phyloP scores from a whole-genome alignment of 2,888 invertebrate genomes.

The Calameuta idolon region DNA sequence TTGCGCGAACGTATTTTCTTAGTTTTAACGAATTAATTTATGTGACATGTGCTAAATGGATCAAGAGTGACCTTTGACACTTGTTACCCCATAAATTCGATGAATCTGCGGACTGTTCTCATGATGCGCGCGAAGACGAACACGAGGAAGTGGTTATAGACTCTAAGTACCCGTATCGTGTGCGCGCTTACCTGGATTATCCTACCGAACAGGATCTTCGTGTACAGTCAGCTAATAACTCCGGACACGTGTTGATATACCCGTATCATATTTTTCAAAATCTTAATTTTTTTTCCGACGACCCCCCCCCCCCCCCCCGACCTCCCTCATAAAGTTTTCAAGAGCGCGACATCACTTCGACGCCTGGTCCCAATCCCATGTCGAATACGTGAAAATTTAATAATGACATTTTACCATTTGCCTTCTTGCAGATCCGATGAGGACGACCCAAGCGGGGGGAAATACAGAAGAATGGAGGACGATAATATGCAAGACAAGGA shows the following conservation, averaged over 20 bases:
- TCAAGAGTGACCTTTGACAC: background rate
- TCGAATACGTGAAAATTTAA: background rate
- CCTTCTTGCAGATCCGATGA: conserved; percentile 80
- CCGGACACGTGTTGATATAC: background rate
- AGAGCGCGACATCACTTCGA: background rate
- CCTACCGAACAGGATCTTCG: background rate
- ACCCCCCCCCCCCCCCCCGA: background rate
- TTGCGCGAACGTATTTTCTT: too few relatives aligned
- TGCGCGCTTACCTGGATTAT: background rate
- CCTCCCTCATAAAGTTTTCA: background rate
- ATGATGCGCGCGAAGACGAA: background rate
- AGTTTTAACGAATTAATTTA: background rate
- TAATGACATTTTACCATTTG: conserved; percentile 15
- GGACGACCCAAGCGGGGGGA: conserved; percentile 86
- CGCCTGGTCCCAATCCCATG: conserved; percentile 14
- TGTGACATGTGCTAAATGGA: background rate
- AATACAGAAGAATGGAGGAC: conserved; percentile 92
- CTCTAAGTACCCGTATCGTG: background rate
- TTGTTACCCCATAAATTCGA: background rate
- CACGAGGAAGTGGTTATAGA: background rate
- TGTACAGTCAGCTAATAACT: background rate
- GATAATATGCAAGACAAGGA: conserved; percentile 97
- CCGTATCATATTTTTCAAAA: background rate
- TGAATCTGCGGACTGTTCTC: background rate
- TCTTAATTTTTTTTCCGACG: background rate